Conservation (phyloP, 2,113 vertebrate species). For the Rhombomys opimus region DNA sequence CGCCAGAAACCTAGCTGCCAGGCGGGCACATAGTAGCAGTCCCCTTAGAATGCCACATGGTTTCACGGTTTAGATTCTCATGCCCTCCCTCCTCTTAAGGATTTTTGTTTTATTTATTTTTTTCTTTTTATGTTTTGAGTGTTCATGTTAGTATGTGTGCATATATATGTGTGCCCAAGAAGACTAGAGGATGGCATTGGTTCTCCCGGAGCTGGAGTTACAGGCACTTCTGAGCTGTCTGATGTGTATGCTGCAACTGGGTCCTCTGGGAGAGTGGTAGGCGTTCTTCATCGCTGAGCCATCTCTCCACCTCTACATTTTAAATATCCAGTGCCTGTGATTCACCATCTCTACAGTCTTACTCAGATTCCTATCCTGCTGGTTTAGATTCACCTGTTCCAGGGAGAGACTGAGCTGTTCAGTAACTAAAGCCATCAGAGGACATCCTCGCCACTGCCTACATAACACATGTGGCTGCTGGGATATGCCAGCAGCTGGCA, state of each 20-base stretch:
- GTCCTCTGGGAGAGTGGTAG: background rate
- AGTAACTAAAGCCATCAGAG: background rate
- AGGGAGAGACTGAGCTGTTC: background rate
- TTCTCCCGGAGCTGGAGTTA: background rate
- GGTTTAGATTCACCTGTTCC: background rate
- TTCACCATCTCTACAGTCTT: background rate
- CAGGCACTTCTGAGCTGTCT: background rate
- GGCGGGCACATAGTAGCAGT: background rate
- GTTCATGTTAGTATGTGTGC: background rate
- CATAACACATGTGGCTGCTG: background rate
- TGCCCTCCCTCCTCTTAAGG: background rate
- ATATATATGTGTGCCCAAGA: background rate
- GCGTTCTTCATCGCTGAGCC: background rate
- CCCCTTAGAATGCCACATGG: background rate
- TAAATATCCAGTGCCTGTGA: background rate
- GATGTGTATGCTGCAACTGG: background rate
- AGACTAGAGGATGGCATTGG: background rate
- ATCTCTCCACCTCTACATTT: background rate
- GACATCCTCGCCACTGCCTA: background rate
- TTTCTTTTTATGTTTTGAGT: background rate
- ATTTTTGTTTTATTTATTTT: background rate
- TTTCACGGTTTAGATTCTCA: background rate
- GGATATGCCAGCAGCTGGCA: too few species aligned
- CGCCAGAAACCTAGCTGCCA: background rate
- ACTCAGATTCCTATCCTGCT: background rate